Evolutionary conservation across 2,888 invertebrate genomes (phyloP).

Genomic region (Pseudoips prasinana): DNA sequence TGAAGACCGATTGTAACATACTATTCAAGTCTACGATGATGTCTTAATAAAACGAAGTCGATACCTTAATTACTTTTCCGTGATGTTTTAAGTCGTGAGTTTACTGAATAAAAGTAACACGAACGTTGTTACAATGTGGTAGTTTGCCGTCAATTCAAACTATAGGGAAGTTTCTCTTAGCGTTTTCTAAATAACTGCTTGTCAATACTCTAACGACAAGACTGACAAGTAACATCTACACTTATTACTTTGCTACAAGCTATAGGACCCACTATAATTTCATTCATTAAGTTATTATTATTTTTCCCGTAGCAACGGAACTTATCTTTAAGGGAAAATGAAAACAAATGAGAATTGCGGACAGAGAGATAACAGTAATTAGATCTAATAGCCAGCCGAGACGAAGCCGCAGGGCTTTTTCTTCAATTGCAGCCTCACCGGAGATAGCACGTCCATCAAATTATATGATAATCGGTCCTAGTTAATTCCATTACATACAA

Average conservation of each 20-base stretch:
- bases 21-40: background rate
- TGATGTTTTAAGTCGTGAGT: background rate
- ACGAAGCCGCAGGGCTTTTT: conserved; percentile 42
- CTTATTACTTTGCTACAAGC: conserved; percentile 3
- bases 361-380: conserved; percentile 48
- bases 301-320: conserved; percentile 10
- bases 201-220: conserved; percentile 1
- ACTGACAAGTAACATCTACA: conserved; percentile 4
- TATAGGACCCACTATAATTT: conserved; percentile 4
- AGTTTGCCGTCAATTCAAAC: no score
- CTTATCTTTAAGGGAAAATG: conserved; percentile 21
- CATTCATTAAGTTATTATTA: conserved; percentile 27
- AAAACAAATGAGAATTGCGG: conserved; percentile 34
- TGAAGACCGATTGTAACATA: no score
- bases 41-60: background rate
- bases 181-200: conserved; percentile 4
- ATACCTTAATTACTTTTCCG: background rate
- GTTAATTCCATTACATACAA: conserved; percentile 53
- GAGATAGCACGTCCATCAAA: conserved; percentile 54
- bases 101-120: background rate
- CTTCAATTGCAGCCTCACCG: conserved; percentile 41
- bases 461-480: conserved; percentile 54
- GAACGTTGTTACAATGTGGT: background rate
- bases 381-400: conserved; percentile 45
- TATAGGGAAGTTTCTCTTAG: background rate